Conservation (phyloP, 2,113 vertebrate species). For the Pelmatolapia mariae region DNA sequence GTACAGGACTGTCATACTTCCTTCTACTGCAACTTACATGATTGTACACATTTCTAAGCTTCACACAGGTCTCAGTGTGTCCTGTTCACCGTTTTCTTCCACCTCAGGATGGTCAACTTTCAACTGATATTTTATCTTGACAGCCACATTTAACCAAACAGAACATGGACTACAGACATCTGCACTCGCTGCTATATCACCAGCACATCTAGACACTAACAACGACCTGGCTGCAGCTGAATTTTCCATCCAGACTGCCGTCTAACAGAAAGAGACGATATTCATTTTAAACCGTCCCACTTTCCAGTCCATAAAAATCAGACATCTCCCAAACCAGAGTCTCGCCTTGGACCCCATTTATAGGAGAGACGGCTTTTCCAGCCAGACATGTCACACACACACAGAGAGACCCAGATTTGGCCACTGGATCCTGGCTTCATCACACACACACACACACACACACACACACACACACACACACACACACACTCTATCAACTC, state of each 20-base stretch:
- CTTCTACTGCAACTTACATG: not conserved
- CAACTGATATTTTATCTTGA: not conserved
- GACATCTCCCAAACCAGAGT: slow-evolving; percentile 42
- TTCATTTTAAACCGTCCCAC: slow-evolving; percentile 41
- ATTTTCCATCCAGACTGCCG: slow-evolving; percentile 40
- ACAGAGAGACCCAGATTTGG: not conserved
- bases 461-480: not conserved
- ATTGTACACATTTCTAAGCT: not conserved
- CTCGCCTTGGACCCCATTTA: slow-evolving; percentile 33
- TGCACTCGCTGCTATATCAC: not conserved
- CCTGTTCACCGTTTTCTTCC: not conserved
- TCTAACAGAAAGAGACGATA: slow-evolving; percentile 31
- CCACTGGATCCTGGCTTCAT: not conserved
- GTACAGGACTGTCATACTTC: not conserved
- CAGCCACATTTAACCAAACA: not conserved
- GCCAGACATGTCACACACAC: slow-evolving; percentile 19
- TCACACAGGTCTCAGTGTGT: not conserved
- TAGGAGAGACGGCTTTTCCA: slow-evolving; percentile 20
- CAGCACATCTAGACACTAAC: slow-evolving; percentile 1
- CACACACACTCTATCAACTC: not conserved
- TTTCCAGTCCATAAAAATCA: slow-evolving; percentile 59
- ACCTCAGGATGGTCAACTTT: not conserved
- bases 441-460: not conserved
- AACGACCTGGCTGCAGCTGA: slow-evolving; percentile 19
- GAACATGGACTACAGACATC: not conserved